Evolutionary conservation across 2,113 vertebrate genomes (phyloP).

Genomic region (Nyctibius bracteatus): DNA sequence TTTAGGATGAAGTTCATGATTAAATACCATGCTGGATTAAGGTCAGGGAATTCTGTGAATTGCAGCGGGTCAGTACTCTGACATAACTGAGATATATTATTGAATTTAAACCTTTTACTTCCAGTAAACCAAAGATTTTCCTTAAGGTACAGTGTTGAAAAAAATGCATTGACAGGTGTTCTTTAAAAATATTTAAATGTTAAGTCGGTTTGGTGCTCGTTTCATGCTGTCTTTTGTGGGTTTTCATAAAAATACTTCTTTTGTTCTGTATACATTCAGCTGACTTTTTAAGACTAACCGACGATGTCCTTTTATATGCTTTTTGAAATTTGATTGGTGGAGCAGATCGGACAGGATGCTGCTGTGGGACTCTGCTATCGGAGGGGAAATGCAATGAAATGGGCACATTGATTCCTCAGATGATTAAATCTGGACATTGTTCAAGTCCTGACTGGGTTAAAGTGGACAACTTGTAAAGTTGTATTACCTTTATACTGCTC

Average conservation of each 20-base stretch:
- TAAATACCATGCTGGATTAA: background rate
- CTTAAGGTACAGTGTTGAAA: background rate
- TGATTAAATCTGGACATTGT: background rate
- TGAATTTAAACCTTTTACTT: background rate
- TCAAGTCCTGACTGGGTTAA: conserved; percentile 18
- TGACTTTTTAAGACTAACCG: background rate
- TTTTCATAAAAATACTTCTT: background rate
- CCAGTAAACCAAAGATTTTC: background rate
- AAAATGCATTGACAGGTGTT: background rate
- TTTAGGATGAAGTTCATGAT: background rate
- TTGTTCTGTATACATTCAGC: background rate
- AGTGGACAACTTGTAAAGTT: background rate
- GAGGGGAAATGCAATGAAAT: background rate
- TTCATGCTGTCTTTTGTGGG: background rate
- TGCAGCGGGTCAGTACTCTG: background rate
- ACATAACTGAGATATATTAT: background rate
- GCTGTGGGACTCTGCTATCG: background rate
- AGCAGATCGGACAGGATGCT: background rate
- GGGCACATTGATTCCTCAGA: background rate
- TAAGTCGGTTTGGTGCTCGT: background rate
- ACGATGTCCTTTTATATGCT: background rate
- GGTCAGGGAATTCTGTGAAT: background rate
- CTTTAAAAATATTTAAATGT: background rate
- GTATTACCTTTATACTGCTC: background rate
- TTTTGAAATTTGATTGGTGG: background rate